These are phyloP conservation scores for Chaetops frenatus DNA, from an alignment of 2,113 vertebrate species.

Conservation along the genomic window DNA sequence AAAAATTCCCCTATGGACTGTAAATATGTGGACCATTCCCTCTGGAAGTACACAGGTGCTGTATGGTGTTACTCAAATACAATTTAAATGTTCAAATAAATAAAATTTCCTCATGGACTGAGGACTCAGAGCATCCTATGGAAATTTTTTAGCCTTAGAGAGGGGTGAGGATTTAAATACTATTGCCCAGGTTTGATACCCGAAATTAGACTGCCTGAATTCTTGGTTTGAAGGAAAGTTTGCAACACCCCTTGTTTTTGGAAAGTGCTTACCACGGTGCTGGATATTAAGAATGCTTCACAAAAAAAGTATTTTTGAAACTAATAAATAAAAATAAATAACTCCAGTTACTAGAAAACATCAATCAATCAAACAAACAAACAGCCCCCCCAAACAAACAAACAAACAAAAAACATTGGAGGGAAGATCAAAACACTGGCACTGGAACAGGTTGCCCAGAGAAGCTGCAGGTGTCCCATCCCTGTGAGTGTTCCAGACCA, in stretches of 20 bases:
- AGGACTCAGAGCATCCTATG: neutral
- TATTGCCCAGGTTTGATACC: neutral
- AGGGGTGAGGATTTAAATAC: neutral
- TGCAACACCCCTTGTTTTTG: neutral
- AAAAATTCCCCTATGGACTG: neutral
- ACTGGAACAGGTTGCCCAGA: no score
- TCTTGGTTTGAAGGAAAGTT: neutral
- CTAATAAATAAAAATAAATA: neutral
- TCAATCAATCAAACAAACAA: neutral
- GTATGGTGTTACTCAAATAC: neutral
- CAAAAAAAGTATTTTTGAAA: neutral
- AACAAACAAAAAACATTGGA: neutral
- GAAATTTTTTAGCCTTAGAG: neutral
- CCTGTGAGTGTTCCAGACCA: neutral
- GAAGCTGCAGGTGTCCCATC: neutral
- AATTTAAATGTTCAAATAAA: neutral
- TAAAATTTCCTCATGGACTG: neutral
- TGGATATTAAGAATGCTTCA: neutral
- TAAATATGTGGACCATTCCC: neutral
- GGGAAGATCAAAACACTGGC: neutral
- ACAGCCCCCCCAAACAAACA: neutral
- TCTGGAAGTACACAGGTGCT: neutral
- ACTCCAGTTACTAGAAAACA: neutral
- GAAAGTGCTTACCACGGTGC: neutral
- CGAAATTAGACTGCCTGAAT: neutral